Evolutionary conservation across 2,113 vertebrate species (phyloP), one percentile per base, ranked within the genome.

Genomic region (Oncorhynchus mykiss): DNA sequence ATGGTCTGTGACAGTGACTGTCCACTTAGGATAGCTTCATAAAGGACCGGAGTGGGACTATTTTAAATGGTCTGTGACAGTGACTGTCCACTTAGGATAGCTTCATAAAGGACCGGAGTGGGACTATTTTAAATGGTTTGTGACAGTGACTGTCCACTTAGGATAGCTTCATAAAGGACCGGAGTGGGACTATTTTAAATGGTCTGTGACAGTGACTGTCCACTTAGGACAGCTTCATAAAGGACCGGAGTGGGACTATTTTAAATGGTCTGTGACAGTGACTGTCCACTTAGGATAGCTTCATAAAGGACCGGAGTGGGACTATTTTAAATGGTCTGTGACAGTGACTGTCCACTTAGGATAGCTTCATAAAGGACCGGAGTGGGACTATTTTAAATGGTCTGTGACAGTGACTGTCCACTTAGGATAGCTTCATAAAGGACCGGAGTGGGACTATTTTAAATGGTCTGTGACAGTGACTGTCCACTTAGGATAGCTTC

Each of bases 381-480:
- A 79, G 81, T 27, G 3, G 78, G 82, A 80, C 78, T 77, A 16
- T 54, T 68, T 24, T n/a, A 86, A 87, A 86, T 78, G 84, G 75
- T 2, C 83, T 62, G 31, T 78, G 82, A 88, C 78, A 75, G 74
- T 78, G 82, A 86, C 78, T 25, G 25, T 48, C 78, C 75, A 68
- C 8, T 9, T n/a, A 11, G 39, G 34, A 79, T 84, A 87, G 86
- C 79, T 75, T 82, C 76, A 75, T 64, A 76, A 82, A 84, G 73
- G 67, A 39, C 78, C 76, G 78, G 78, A 79, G 81, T 34, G 3
- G 78, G 82, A 80, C 78, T 77, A 16, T 54, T 68, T 24, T n/a
- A 86, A 87, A 86, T 78, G 84, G 75, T 2, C 83, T 62, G 31
- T 78, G 82, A 88, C 78, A 75, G 74, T 78, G 82, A 86, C 78